Conservation (phyloP, 2,888 invertebrate genomes). For the Meta bourneti region DNA sequence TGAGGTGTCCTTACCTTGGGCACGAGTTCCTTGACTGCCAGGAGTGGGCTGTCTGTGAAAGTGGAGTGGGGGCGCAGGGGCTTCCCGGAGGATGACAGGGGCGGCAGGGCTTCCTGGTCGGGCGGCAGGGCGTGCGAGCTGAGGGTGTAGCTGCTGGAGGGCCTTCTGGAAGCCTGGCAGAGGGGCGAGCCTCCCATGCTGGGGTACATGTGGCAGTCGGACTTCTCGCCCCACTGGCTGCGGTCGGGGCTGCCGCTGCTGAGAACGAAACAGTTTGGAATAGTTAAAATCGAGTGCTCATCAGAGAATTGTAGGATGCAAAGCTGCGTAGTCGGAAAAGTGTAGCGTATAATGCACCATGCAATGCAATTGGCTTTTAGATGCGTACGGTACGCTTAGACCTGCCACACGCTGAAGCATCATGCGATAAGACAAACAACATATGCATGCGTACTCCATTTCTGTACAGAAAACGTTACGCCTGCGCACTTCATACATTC, state of each 20-base stretch:
- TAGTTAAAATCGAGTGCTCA: not conserved
- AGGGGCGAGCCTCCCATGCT: conserved; percentile 36
- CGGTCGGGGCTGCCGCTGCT: conserved; percentile 68
- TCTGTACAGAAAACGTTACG: too few species aligned
- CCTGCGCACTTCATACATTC: too few species aligned
- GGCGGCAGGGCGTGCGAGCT: conserved; percentile 52
- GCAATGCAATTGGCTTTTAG: too few species aligned
- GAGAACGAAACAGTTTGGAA: not conserved
- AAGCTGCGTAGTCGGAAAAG: too few species aligned
- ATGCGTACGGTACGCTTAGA: too few species aligned
- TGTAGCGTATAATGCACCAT: too few species aligned
- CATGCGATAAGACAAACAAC: too few species aligned
- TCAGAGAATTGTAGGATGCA: too few species aligned
- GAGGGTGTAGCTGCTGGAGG: conserved; percentile 69
- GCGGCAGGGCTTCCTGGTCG: not conserved
- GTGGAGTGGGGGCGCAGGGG: conserved; percentile 59
- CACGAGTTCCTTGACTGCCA: conserved; percentile 51
- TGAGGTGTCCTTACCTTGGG: conserved; percentile 32
- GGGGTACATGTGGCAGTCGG: not conserved
- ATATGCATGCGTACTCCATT: too few species aligned
- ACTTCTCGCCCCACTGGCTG: conserved; percentile 51
- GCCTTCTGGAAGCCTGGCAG: conserved; percentile 34
- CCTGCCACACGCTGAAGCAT: too few species aligned
- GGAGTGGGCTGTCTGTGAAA: conserved; percentile 69
- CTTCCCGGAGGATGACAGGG: not conserved